These are phyloP conservation scores for Brachycybe producta DNA, from an alignment of 2,888 invertebrate genomes.

Conservation along the genomic window DNA sequence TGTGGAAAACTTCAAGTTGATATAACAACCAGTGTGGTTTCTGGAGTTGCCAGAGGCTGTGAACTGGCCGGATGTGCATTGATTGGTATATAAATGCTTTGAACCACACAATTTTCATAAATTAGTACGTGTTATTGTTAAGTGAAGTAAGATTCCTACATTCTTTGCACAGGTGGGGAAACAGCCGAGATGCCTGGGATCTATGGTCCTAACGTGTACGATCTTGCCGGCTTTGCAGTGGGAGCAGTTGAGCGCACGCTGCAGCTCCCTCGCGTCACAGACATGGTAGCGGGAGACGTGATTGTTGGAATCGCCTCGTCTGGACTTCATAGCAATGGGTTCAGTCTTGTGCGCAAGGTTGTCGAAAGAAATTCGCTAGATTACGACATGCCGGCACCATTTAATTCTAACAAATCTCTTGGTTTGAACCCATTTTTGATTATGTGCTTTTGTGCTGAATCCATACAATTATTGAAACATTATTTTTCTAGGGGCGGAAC, in stretches of 20 bases:
- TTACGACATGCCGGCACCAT: conserved; percentile 21
- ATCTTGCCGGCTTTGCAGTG: conserved; percentile 89
- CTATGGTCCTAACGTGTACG: conserved; percentile 76
- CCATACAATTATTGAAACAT: too few relatives aligned
- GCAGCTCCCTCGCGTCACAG: conserved; percentile 53
- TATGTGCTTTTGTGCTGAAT: background rate
- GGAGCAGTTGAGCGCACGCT: conserved; percentile 72
- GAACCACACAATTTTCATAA: too few relatives aligned
- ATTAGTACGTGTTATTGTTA: background rate
- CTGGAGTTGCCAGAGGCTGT: conserved; percentile 81
- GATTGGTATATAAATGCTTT: conserved; percentile 69
- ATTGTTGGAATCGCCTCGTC: conserved; percentile 76
- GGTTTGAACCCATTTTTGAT: conserved; percentile 15
- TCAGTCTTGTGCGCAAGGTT: conserved; percentile 70
- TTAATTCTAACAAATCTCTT: conserved; percentile 17
- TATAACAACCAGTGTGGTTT: conserved; percentile 61
- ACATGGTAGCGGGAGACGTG: conserved; percentile 59
- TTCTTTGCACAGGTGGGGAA: conserved; percentile 57
- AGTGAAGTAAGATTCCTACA: background rate
- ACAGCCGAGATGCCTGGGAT: conserved; percentile 97
- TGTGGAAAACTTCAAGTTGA: conserved; percentile 70
- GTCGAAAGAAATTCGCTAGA: conserved; percentile 41
- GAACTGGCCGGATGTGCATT: conserved; percentile 70
- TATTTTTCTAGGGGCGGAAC: conserved; percentile 57
- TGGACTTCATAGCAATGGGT: conserved; percentile 91